Evolutionary conservation across 2,888 invertebrate genomes (phyloP).

Genomic region (Drosophila eohydei): DNA sequence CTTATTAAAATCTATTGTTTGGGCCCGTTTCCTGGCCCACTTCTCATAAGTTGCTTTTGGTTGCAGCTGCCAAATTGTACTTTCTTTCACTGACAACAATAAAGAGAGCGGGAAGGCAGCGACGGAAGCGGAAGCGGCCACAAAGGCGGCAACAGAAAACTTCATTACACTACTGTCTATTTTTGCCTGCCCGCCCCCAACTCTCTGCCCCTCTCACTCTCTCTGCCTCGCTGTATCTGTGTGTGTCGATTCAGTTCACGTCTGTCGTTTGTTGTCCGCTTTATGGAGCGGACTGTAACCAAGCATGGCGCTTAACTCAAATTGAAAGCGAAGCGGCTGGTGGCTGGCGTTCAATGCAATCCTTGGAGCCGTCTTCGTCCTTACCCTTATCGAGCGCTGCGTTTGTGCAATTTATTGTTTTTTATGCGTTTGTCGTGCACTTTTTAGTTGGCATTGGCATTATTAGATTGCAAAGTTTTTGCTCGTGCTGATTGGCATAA

Average conservation of each 20-base stretch:
- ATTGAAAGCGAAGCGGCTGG: slow-evolving; percentile 58
- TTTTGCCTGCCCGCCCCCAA: neutral
- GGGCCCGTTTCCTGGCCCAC: slow-evolving; percentile 17
- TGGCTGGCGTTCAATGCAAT: slow-evolving; percentile 54
- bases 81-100: slow-evolving; percentile 57
- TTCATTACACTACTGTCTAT: slow-evolving; percentile 58
- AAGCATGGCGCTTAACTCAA: slow-evolving; percentile 70
- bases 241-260: slow-evolving; percentile 7
- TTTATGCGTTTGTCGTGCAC: slow-evolving; percentile 79
- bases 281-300: slow-evolving; percentile 51
- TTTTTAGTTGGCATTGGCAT: slow-evolving; percentile 76
- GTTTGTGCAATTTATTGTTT: slow-evolving; percentile 80
- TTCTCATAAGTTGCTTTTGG: slow-evolving; percentile 45
- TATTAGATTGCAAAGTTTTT: slow-evolving; percentile 79
- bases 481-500: slow-evolving; percentile 65
- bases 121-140: slow-evolving; percentile 51
- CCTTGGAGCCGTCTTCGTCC: slow-evolving; percentile 21
- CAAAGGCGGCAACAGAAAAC: slow-evolving; percentile 62
- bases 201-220: neutral
- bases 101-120: neutral
- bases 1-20: slow-evolving; percentile 60
- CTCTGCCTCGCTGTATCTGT: neutral
- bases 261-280: slow-evolving; percentile 29
- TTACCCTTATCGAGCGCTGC: slow-evolving; percentile 27
- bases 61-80: slow-evolving; percentile 76